Evolutionary conservation across 2,797 vertebrate species (phyloP).

Genomic region (Harpagifer antarcticus): DNA sequence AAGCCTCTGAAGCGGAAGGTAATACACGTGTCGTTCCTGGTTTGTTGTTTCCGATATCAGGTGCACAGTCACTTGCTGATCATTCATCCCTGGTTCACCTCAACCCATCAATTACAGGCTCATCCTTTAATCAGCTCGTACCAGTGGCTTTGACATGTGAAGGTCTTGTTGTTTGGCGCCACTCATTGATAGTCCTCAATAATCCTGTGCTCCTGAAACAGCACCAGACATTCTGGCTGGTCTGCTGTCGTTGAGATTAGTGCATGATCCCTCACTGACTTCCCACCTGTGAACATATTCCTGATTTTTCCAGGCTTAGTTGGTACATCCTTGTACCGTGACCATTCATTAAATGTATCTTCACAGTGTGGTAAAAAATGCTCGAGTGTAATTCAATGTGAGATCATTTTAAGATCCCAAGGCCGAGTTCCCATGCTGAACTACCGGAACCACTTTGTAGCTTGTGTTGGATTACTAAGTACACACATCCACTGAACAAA

Average conservation of each 20-base stretch:
- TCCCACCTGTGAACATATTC: neutral
- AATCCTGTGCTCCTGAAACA: neutral
- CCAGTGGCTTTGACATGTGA: constrained; percentile 33
- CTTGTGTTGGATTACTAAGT: neutral
- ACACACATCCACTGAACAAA: no score
- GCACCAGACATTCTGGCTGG: neutral
- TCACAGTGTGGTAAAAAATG: neutral
- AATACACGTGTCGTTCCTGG: neutral
- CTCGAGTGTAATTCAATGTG: neutral
- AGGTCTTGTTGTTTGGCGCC: neutral
- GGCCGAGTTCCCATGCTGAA: neutral
- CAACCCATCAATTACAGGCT: constrained; percentile 39
- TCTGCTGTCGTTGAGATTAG: neutral
- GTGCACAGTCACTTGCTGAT: neutral
- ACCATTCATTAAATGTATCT: no score
- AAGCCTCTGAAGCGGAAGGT: neutral
- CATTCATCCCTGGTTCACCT: constrained; percentile 20
- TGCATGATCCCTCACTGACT: neutral
- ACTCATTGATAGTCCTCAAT: neutral
- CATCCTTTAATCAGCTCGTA: constrained; percentile 54
- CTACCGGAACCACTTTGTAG: neutral
- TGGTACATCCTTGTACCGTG: neutral
- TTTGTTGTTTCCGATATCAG: neutral
- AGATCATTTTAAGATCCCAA: neutral
- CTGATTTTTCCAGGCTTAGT: neutral